Conservation (phyloP, 2,113 vertebrate species). For the Cnemophilus loriae region DNA sequence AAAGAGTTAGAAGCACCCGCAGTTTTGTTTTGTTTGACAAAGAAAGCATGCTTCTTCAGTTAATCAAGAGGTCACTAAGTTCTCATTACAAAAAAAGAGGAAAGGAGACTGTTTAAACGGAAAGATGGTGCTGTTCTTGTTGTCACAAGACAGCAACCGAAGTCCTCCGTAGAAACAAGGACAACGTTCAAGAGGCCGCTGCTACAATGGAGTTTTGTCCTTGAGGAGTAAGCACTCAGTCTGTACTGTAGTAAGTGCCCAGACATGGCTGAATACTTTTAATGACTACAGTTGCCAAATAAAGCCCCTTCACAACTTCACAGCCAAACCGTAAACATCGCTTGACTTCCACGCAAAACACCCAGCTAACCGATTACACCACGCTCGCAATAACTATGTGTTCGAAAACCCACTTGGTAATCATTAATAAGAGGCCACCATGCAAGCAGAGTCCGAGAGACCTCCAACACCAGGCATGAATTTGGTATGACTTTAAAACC, state of each 20-base stretch:
- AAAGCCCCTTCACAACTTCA: neutral
- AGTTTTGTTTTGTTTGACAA: neutral
- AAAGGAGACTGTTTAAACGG: neutral
- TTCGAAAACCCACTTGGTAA: neutral
- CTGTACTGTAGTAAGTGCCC: neutral
- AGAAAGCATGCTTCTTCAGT: neutral
- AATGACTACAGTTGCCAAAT: neutral
- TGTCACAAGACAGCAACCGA: neutral
- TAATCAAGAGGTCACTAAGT: neutral
- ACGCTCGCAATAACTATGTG: rapidly evolving
- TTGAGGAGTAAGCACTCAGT: neutral
- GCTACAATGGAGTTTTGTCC: neutral
- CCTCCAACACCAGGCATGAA: neutral
- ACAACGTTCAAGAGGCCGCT: rapidly evolving
- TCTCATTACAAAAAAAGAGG: neutral
- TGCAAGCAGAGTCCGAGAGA: neutral
- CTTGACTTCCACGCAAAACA: neutral
- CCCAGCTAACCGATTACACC: neutral
- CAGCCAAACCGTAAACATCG: neutral
- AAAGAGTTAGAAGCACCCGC: rapidly evolving
- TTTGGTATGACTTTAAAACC: rapidly evolving
- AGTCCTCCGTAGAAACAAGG: neutral
- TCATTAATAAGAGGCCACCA: neutral
- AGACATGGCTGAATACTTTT: neutral
- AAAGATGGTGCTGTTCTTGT: neutral